Conservation (phyloP, 2,888 invertebrate genomes). For the Helobdella robusta region DNA sequence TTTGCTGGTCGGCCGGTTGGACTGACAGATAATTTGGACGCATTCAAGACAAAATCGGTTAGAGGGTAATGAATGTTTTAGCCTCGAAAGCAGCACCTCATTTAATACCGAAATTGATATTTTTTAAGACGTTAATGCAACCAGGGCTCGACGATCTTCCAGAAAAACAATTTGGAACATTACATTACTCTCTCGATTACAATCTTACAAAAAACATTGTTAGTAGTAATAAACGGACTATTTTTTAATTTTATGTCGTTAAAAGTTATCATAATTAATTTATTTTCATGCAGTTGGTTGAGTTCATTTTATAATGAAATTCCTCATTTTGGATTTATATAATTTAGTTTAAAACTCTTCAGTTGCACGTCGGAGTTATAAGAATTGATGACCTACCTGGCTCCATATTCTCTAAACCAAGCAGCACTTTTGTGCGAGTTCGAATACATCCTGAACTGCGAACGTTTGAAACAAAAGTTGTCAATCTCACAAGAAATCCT, state of each 20-base stretch:
- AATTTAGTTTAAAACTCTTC: background rate
- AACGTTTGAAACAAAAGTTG: slow-evolving; percentile 8
- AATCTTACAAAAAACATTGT: slow-evolving; percentile 9
- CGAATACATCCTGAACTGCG: slow-evolving; percentile 10
- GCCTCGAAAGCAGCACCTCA: too few relatives aligned
- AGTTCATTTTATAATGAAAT: background rate
- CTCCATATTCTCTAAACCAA: background rate
- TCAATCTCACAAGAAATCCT: slow-evolving; percentile 12
- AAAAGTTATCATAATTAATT: background rate
- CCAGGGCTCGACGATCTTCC: background rate
- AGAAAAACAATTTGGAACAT: slow-evolving; percentile 1
- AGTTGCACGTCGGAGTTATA: slow-evolving; percentile 15
- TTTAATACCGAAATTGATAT: background rate
- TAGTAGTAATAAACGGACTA: background rate
- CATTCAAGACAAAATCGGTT: background rate
- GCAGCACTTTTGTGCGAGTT: slow-evolving; percentile 12
- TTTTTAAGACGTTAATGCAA: slow-evolving; percentile 5
- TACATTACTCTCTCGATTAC: slow-evolving; percentile 19
- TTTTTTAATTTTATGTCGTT: background rate
- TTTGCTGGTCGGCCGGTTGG: background rate
- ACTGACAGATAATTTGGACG: background rate
- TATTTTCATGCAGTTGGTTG: background rate
- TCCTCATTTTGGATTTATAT: background rate
- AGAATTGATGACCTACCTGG: slow-evolving; percentile 14
- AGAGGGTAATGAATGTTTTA: too few relatives aligned